Evolutionary conservation across 2,113 vertebrate genomes (phyloP).

Genomic region (Myrmecophaga tridactyla): DNA sequence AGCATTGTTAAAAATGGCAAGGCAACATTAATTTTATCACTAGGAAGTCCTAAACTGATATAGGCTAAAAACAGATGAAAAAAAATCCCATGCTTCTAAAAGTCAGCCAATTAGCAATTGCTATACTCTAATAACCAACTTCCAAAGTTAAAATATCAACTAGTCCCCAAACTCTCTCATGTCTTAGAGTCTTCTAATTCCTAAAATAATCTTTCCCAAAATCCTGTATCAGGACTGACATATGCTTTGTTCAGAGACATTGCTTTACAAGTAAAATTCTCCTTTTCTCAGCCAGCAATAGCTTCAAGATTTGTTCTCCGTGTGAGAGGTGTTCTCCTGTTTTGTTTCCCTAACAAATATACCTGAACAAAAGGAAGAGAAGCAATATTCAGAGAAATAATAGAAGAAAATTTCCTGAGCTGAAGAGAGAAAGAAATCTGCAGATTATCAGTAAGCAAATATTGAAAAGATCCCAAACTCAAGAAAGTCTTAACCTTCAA

Average conservation of each 20-base stretch:
- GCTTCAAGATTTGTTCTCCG: background rate
- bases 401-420: background rate
- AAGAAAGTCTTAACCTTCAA: background rate
- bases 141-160: background rate
- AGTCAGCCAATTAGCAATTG: background rate
- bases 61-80: too few relatives aligned
- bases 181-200: background rate
- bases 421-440: background rate
- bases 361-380: background rate
- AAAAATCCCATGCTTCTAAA: background rate
- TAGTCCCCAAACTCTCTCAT: fast-evolving
- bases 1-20: too few relatives aligned
- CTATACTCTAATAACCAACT: too few relatives aligned
- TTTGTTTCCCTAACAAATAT: background rate
- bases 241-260: background rate
- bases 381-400: background rate
- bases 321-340: background rate
- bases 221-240: fast-evolving
- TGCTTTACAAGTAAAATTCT: background rate
- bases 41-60: too few relatives aligned
- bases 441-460: background rate
- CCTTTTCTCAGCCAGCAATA: background rate
- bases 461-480: background rate
- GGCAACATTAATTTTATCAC: too few relatives aligned
- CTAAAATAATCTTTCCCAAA: background rate